A percentile compares a stretch with the other conserved stretches of the same genome.
Conservation (phyloP, 1,140 invertebrate species). For the Diploscapter pachys region DNA sequence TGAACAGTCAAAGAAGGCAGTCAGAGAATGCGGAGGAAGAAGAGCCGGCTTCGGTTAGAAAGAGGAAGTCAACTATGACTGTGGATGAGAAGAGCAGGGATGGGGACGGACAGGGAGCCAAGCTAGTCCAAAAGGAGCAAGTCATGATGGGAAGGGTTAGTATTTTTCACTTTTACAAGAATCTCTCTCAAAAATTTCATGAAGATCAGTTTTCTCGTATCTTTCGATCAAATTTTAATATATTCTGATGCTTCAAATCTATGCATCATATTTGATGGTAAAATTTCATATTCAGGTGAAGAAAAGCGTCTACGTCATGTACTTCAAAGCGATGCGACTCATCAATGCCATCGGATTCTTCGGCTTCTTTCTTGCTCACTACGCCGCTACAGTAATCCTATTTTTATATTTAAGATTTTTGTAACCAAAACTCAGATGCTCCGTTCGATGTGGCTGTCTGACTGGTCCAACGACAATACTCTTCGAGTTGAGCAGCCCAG, state of each 20-base stretch:
- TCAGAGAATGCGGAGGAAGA: conserved; percentile 59
- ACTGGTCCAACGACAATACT: conserved; percentile 19
- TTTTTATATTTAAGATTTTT: too few relatives aligned
- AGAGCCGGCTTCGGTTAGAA: neutral
- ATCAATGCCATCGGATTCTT: conserved; percentile 7
- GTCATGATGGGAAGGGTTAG: conserved; percentile 34
- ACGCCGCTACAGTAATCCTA: neutral
- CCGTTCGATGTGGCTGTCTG: conserved; percentile 12
- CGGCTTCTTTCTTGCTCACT: conserved; percentile 14
- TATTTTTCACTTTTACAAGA: neutral
- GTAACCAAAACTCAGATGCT: neutral
- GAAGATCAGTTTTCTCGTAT: too few relatives aligned
- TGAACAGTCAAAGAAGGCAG: conserved; percentile 59
- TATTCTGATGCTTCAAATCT: too few relatives aligned
- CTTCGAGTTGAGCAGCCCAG: neutral
- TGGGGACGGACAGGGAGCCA: conserved; percentile 5
- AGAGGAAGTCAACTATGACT: neutral
- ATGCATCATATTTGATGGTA: neutral
- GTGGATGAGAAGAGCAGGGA: neutral
- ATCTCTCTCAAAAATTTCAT: too few relatives aligned
- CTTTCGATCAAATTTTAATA: too few relatives aligned
- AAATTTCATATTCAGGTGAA: neutral
- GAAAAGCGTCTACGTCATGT: conserved; percentile 14
- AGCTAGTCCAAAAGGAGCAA: conserved; percentile 40
- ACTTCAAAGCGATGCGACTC: conserved; percentile 11